phyloP scores from a whole-genome alignment of 2,113 vertebrate genomes.

The Parotia lawesii region DNA sequence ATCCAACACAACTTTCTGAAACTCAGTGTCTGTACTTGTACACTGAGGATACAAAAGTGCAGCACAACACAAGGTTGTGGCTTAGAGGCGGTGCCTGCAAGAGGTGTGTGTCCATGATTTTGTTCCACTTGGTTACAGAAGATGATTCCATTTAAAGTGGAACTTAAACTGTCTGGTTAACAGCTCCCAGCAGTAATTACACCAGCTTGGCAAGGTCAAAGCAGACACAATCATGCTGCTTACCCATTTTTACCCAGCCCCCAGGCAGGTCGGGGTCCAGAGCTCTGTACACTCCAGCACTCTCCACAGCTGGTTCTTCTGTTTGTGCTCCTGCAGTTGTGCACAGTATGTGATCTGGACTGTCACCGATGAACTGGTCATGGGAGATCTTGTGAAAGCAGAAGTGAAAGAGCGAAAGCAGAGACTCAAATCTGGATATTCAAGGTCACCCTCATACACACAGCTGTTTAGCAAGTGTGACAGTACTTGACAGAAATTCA shows the following conservation, averaged over 20 bases:
- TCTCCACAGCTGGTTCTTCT: neutral
- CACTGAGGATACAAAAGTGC: neutral
- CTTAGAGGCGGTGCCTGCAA: neutral
- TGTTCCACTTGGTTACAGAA: neutral
- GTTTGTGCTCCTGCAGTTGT: neutral
- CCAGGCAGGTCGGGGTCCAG: neutral
- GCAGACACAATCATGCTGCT: neutral
- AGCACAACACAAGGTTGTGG: neutral
- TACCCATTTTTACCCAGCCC: neutral
- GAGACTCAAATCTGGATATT: neutral
- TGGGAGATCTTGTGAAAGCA: neutral
- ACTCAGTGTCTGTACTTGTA: neutral
- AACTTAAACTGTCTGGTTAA: neutral
- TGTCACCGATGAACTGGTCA: neutral
- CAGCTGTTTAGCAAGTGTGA: slow-evolving; percentile 25
- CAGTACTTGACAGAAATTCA: slow-evolving; percentile 38
- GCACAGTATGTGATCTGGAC: neutral
- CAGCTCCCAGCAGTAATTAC: neutral
- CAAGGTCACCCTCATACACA: slow-evolving; percentile 49
- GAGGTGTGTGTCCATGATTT: neutral
- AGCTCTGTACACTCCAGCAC: neutral
- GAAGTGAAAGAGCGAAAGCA: neutral
- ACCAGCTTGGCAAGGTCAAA: neutral
- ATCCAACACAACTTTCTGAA: neutral
- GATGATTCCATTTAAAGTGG: neutral